A percentile compares a stretch with the other conserved stretches of the same genome.
Evolutionary conservation across 2,113 vertebrate species (phyloP).

Genomic region (Sorex araneus): DNA sequence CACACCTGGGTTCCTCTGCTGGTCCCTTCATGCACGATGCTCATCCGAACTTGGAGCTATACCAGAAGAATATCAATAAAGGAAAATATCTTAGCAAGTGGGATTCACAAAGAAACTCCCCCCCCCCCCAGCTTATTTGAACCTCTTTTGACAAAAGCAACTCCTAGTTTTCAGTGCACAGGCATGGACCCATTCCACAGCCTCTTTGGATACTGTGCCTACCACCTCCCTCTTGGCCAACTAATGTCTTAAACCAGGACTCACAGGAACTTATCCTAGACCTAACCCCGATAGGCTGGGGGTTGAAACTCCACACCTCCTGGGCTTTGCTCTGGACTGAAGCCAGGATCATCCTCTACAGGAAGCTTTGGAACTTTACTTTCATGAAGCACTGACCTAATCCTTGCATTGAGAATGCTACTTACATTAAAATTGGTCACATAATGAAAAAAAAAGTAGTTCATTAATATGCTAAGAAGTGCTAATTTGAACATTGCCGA

Average conservation of each 20-base stretch:
- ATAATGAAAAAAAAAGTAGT: conserved; percentile 79
- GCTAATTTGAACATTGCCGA: conserved; percentile 87
- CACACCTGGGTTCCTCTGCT: no score
- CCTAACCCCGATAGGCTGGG: neutral
- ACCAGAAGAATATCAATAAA: neutral
- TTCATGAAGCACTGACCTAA: conserved; percentile 72
- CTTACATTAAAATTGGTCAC: conserved; percentile 84
- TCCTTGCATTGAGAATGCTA: conserved; percentile 64
- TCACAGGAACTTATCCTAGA: neutral
- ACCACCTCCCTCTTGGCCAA: fast-evolving
- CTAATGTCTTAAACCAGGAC: neutral
- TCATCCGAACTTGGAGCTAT: neutral
- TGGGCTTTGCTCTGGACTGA: neutral
- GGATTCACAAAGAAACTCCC: neutral
- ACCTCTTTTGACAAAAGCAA: neutral
- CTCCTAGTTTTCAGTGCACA: neutral
- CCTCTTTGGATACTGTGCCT: neutral
- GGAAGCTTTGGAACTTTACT: conserved; percentile 74
- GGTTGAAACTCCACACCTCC: neutral
- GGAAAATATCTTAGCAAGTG: neutral
- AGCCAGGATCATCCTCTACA: neutral
- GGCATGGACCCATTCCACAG: neutral
- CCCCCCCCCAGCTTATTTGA: fast-evolving
- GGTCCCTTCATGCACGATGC: no score
- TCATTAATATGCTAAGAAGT: conserved; percentile 87